These are phyloP conservation scores for Didymodactylos carnosus DNA, from an alignment of 2,888 invertebrate species.

Conservation along the genomic window DNA sequence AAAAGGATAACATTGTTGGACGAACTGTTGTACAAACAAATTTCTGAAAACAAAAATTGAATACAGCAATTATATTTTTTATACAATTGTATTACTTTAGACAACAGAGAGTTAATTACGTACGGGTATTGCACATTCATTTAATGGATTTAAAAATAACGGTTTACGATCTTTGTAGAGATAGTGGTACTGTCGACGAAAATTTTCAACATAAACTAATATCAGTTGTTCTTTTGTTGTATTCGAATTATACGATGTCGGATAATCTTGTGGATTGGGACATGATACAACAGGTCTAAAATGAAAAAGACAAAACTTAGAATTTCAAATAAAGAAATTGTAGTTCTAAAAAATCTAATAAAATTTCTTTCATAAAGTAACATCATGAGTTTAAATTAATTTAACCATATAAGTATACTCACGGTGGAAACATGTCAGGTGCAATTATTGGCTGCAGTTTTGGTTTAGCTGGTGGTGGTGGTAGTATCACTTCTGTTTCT, in stretches of 20 bases:
- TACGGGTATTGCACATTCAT: slow-evolving; percentile 33
- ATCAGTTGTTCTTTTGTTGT: slow-evolving; percentile 29
- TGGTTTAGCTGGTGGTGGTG: background rate
- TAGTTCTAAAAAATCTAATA: background rate
- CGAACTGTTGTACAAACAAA: slow-evolving; percentile 65
- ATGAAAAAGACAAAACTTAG: background rate
- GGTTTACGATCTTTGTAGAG: slow-evolving; percentile 32
- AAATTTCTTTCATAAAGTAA: background rate
- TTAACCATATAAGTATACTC: background rate
- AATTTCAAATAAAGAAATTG: background rate
- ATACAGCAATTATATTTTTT: slow-evolving; percentile 17
- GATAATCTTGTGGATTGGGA: slow-evolving; percentile 29
- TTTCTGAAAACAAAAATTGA: slow-evolving; percentile 44
- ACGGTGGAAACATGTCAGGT: slow-evolving; percentile 13
- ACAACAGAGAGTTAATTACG: too few relatives aligned
- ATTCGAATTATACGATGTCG: slow-evolving; percentile 30
- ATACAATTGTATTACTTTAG: background rate
- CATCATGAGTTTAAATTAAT: background rate
- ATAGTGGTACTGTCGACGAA: slow-evolving; percentile 33
- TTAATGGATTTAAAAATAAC: slow-evolving; percentile 29
- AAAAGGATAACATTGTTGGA: slow-evolving; percentile 53
- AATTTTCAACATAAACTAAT: slow-evolving; percentile 33
- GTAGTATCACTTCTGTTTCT: background rate
- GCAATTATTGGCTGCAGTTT: slow-evolving; percentile 7
- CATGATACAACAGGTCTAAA: background rate